Conservation (phyloP, 2,113 vertebrate genomes). For the Labrus mixtus region DNA sequence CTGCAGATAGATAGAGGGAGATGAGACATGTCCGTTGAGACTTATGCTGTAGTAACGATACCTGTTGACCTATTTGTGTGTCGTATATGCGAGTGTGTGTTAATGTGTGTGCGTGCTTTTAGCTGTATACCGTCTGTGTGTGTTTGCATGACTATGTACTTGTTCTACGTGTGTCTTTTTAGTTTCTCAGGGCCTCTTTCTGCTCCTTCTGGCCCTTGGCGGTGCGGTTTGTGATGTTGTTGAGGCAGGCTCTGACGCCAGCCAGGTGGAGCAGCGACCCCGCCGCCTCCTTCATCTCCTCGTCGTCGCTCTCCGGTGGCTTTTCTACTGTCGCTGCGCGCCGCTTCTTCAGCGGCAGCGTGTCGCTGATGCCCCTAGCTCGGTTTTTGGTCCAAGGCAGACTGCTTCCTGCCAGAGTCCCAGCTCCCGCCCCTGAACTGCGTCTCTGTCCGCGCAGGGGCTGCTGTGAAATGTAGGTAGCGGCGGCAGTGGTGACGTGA, state of each 20-base stretch:
- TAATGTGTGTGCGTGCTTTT: slow-evolving; percentile 29
- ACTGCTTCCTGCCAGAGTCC: slow-evolving; percentile 84
- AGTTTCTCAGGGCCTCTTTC: slow-evolving; percentile 95
- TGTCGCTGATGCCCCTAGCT: slow-evolving; percentile 89
- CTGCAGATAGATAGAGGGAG: slow-evolving; percentile 92
- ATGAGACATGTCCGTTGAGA: slow-evolving; percentile 93
- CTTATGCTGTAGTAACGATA: slow-evolving; percentile 86
- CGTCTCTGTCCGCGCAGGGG: slow-evolving; percentile 82
- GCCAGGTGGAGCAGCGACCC: slow-evolving; percentile 97
- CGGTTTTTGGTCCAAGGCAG: slow-evolving; percentile 93
- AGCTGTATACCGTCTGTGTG: slow-evolving; percentile 29
- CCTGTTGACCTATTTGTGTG: slow-evolving; percentile 77
- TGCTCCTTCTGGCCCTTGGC: slow-evolving; percentile 99
- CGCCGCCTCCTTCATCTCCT: slow-evolving; percentile 99
- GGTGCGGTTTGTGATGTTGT: slow-evolving; percentile 99
- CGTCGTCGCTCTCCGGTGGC: slow-evolving; percentile 96
- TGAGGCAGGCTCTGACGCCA: slow-evolving; percentile 97
- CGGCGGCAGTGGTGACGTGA: slow-evolving; percentile 75
- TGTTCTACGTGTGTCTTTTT: slow-evolving; percentile 68
- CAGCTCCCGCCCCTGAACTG: slow-evolving; percentile 61
- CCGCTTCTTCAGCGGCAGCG: slow-evolving; percentile 98
- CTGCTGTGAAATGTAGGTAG: slow-evolving; percentile 88
- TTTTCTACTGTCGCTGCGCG: slow-evolving; percentile 89
- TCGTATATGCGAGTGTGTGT: slow-evolving; percentile 41
- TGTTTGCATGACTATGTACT: slow-evolving; percentile 55